Base-by-base conservation (phyloP, 2,888 invertebrate genomes). In the Asteroscopus sphinx region DNA sequence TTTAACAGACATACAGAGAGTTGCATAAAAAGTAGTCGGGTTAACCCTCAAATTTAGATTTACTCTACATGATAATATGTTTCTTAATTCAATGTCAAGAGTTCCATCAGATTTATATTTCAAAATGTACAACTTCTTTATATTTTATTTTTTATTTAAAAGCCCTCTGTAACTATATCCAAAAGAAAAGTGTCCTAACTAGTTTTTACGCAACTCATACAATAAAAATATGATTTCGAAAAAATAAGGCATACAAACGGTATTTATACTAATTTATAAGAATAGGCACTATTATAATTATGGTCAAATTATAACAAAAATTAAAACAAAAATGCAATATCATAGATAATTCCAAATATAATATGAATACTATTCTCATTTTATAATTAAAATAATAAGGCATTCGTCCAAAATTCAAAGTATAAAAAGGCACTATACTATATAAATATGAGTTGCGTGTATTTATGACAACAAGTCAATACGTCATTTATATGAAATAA, bases 201-300 rank as follows among this genome's bases (percentile, higher is more conserved):
- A 33, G 37, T 47, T 41, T 39, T 48, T 9, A 42, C 3, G 51
- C 42, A 73, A 56, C 47, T 16, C 28, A 8, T 8, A 44, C 32
- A 66, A 42, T 53, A 59, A 54, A 54, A 76, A 54, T 54, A 72
- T 54, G 66, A 67, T 57, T 70, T 66, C 48, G 41, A 63, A 69
- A 77, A 78, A 76, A 73, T 78, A 82, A 81, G 76, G 80, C 81
- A 82, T 82, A 73, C 60, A 73, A 67, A 79, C 68, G 77, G 77
- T 80, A 73, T 77, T 71, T 70, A 72, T 49, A 66, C 71, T 80
- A 74, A 47, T 57, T 71, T 74, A 77, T 49, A 65, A 68, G 65
- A 60, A 66, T 79, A 84, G 79, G 77, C 79, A 83, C 80, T 77
- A 78, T 69, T 73, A 57, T 68, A 73, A 63, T 63, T 68, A 75